Evolutionary conservation across 1,140 invertebrate species (phyloP).

Genomic region (Melitaea cinxia): DNA sequence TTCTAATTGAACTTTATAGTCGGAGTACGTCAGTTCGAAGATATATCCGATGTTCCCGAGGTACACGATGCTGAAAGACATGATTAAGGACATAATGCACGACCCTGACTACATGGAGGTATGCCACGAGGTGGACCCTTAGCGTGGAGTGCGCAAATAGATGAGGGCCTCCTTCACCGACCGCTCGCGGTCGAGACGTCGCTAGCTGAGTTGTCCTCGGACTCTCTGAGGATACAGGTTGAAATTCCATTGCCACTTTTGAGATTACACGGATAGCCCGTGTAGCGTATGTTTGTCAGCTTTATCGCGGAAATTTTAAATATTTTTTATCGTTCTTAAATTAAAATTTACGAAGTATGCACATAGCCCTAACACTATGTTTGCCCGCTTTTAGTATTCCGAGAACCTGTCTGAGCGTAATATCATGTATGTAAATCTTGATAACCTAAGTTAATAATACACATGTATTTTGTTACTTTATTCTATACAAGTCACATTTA

Average conservation of each 20-base stretch:
- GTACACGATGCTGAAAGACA: constrained; percentile 96
- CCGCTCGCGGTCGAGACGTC: constrained; percentile 68
- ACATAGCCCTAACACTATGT: neutral
- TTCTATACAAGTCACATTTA: neutral
- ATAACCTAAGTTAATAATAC: too few relatives aligned
- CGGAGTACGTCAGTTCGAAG: constrained; percentile 93
- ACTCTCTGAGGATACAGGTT: constrained; percentile 6
- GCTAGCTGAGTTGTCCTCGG: constrained; percentile 46
- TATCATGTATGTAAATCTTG: too few relatives aligned
- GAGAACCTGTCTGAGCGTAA: neutral
- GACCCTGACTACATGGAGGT: constrained; percentile 98
- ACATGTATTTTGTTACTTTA: neutral
- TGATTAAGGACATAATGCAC: constrained; percentile 97
- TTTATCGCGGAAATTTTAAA: neutral
- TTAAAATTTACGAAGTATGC: neutral
- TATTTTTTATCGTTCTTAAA: neutral
- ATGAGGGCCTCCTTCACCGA: constrained; percentile 74
- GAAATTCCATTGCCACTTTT: constrained; percentile 7
- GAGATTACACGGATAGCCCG: constrained; percentile 5
- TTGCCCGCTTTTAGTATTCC: neutral
- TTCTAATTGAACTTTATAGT: constrained; percentile 86
- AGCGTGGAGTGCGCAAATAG: constrained; percentile 81
- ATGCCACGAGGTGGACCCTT: constrained; percentile 92
- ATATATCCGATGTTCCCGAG: constrained; percentile 96
- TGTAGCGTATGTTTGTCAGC: neutral